Base-by-base conservation (phyloP, 2,888 invertebrate species). In the Hartigia nigra region DNA sequence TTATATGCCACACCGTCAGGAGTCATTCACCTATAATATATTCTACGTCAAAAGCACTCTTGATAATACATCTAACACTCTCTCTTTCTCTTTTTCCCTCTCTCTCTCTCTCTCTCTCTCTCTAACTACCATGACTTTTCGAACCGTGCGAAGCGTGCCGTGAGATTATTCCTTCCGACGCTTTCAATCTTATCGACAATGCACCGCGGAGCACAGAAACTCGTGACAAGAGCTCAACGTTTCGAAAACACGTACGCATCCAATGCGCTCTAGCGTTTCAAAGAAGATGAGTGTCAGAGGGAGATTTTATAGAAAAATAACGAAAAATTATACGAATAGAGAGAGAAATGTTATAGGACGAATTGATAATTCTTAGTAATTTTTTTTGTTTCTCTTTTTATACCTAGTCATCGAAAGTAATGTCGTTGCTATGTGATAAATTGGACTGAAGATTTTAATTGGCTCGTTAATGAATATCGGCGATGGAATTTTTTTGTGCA, bases 101-200 rank as follows among this genome's bases (percentile, higher is more conserved):
- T 32, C 55, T n/a, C 12, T 39, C 55, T 4, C 14, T 32, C 23
- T 12, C 34, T 32, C 1, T 32, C 36, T 74, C 70, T 31, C 23
- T 72, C 31, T 31, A 23, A 55, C 70, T 79, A 23, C 69, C 72
- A 23, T 31, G 1, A 72, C 72, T 32, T 12, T 14, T 4, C 31
- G 31, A 72, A 34, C 76, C 77, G 81, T 81, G 81, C 72, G 77
- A 81, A 81, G 75, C 81, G 74, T 79, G 79, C 76, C 69, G 79
- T 77, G 80, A 79, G 75, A 81, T 76, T 75, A 74, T 72, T 72
- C 72, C 31, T 72, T 72, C 32, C 32, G 34, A 72, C 72, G 12
- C 32, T 72, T 72, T 72, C 31, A 72, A 32, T 34, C 72, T 72
- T 72, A 72, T 72, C 72, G 34, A 31, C 72, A 32, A 72, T 72